Evolutionary conservation across 64 coral and sea anemone species (phyloP), one percentile per base, ranked within the genome.

Genomic region (Platygyra sinensis): DNA sequence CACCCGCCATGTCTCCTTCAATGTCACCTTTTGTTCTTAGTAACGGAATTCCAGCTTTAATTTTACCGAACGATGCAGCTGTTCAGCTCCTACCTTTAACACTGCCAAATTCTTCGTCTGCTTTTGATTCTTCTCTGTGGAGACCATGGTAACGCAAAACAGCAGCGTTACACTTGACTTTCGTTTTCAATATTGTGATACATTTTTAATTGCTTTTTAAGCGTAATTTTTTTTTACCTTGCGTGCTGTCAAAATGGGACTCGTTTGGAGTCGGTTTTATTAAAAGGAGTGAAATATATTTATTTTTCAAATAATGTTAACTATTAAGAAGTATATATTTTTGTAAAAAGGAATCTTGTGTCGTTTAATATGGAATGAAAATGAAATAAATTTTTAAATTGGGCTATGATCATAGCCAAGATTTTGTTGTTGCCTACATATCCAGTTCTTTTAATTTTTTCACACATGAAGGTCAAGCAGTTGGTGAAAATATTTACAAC

Each of bases 21-120:
- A 85, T 85, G 81, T 89, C 92, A 24, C 88, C 89, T 72, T 80
- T 97, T 32, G 10, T 97, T 87, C 72, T 97, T 5, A 90, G 95
- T 39, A 86, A 89, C 60, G 95, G 95, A 50, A 97, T 97, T 77
- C 95, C 95, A 88, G 95, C 95, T 12, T 60, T 97, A 72, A 93
- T 97, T 79, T 82, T 97, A 19, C 92, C 95, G 20, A 97, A 93
- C 62, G 95, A 97, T 28, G 29, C 65, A 27, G 88, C 91, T 16
- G 72, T 97, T 5, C 88, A 94, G 12, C 73, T 97, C 46, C 71
- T 97, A n/a, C 95, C 95, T 16, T 83, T 97, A 52, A 83, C 91
- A 27, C 54, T 92, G 49, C 91, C 93, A 73, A 93, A 82, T 32
- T 22, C 95, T 7, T 62, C 88, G 2, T 15, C 64, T 42, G 15